Base-by-base conservation (phyloP, 2,797 vertebrate genomes). In the Xenentodon cancila region DNA sequence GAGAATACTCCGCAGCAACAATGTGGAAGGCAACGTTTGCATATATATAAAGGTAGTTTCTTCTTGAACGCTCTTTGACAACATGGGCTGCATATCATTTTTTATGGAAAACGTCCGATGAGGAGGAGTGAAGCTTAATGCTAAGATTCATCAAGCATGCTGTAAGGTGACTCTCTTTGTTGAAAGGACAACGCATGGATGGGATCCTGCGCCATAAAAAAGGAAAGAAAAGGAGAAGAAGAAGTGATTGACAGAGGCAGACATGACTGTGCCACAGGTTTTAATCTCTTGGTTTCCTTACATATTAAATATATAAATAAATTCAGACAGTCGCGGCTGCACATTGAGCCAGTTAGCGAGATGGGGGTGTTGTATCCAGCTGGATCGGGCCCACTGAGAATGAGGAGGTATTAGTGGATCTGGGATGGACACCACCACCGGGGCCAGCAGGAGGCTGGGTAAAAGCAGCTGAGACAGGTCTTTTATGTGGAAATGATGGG, bases 401-500 rank as follows among this genome's bases (percentile, higher is more conserved):
- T 0, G 20, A 64, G 68, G 73, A 84, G 75, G 79, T 30, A 56
- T 81, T 81, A 53, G 81, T 59, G 47, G 63, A 61, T 70, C 53
- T 19, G 53, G 68, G 80, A 75, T 52, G 68, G 68, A 68, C 73
- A 27, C 40, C 48, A 61, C 80, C 27, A 34, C 68, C 51, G 74
- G 77, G 63, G 68, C 71, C 69, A 54, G 61, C 64, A 68, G 65
- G 78, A 72, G 84, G 80, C 75, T 42, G 63, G 68, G 74, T 68
- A 47, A n/a, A 74, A 60, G 73, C 82, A 60, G 79, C 82, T 67
- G 78, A 88, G 79, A 81, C 54, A 32, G 53, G 68, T 49, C 76
- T 89, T 92, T 91, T 77, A 88, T 90, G 62, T 78, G 68, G 16
- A 68, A 80, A 82, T 82, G 77, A 88, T 85, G 78, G 75, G 75